These are phyloP conservation scores for Poecile atricapillus DNA, from an alignment of 2,113 vertebrate species.

Conservation along the genomic window DNA sequence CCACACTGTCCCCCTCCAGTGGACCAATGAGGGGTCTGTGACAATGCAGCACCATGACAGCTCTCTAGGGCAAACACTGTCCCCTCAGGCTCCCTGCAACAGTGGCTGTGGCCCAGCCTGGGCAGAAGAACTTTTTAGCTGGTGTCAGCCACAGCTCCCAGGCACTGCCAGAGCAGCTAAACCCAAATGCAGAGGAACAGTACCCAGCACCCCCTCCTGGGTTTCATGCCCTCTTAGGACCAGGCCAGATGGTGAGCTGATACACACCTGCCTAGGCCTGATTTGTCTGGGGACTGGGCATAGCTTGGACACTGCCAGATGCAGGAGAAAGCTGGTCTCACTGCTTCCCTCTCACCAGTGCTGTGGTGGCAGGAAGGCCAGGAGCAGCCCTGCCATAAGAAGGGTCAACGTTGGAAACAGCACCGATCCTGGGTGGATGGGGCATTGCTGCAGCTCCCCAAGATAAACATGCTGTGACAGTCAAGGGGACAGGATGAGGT, in stretches of 20 bases:
- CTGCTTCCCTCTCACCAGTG: not conserved
- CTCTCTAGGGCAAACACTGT: not conserved
- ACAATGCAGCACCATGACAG: not conserved
- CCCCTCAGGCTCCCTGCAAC: not conserved
- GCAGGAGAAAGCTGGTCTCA: not conserved
- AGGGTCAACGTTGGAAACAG: rapidly evolving
- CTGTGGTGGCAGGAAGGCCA: not conserved
- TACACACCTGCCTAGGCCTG: not conserved
- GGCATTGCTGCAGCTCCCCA: not conserved
- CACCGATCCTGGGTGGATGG: rapidly evolving
- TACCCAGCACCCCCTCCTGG: rapidly evolving
- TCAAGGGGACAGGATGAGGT: not conserved
- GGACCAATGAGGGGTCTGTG: rapidly evolving
- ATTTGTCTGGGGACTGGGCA: not conserved
- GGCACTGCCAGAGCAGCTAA: not conserved
- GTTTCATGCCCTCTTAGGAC: rapidly evolving
- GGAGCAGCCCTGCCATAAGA: rapidly evolving
- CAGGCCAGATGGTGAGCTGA: rapidly evolving
- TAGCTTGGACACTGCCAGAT: rapidly evolving
- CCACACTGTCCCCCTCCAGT: not conserved
- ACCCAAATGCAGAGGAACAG: rapidly evolving
- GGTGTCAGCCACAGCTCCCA: not conserved
- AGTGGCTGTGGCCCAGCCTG: rapidly evolving
- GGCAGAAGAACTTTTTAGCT: not conserved
- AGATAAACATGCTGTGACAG: not conserved